Base-by-base conservation (phyloP, 2,888 invertebrate species). In the Leucania comma region DNA sequence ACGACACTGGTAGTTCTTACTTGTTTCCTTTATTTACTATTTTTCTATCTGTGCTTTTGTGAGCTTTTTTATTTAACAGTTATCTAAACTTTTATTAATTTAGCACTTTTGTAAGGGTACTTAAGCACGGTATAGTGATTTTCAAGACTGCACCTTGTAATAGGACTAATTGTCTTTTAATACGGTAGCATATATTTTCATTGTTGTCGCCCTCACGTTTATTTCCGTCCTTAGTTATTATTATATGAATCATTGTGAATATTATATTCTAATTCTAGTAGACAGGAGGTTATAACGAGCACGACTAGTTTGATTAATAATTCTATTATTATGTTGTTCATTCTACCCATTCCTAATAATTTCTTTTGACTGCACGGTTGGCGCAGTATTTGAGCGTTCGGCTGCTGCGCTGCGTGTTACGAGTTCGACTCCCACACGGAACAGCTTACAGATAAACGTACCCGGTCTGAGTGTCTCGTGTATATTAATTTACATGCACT, bases 1-100 rank as follows among this genome's bases (percentile, higher is more conserved):
- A 96, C 73, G 96, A 96, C 68, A 95, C 94, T 10, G 96, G 96
- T 95, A 38, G 5, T 38, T 20, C 32, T 26, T 22, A 26, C 42
- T 54, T 48, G 4, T 29, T 24, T 12, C 6, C 14, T 12, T 12
- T 22, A 46, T 32, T 12, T 54, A 9, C 10, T 38, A 12, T 38
- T 35, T 4, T 24, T 48, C 3, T 17, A 20, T 32, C 1, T 26
- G 17, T 46, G 32, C 75, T 51, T 68, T 54, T 29, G 9, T 24
- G 1, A 58, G 20, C 42, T 32, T 32, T 57, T 12, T 22, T 35
- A n/a, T 10, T 29, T 29, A 20, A 20, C 20, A 54, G 29, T 10
- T n/a, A 20, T 35, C 10, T n/a, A 6, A 14, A 17, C 2, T 32
- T n/a, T n/a, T 35, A n/a, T 12, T 32, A 32, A 12, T 22, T 56